Evolutionary conservation across 1,140 invertebrate species (phyloP).

Genomic region (Arctopsyche grandis): DNA sequence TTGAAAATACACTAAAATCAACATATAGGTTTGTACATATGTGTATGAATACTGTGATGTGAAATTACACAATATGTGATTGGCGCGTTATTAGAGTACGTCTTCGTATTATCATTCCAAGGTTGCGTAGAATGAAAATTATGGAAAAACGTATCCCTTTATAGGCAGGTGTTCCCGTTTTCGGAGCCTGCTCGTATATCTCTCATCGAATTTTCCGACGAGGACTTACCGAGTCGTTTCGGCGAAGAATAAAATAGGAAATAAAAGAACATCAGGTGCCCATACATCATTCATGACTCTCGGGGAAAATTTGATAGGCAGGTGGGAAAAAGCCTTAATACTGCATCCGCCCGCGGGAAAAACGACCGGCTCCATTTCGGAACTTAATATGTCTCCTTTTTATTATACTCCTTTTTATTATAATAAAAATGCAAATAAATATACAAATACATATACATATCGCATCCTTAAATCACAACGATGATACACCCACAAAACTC

Average conservation of each 20-base stretch:
- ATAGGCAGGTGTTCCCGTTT: too few relatives aligned
- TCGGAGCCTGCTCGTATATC: not conserved
- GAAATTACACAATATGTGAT: not conserved
- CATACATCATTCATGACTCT: conserved; percentile 49
- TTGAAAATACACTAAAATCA: too few relatives aligned
- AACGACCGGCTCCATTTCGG: conserved; percentile 4
- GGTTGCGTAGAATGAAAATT: not conserved
- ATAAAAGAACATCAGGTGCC: conserved; percentile 28
- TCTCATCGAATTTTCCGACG: conserved; percentile 1
- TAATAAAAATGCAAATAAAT: too few relatives aligned
- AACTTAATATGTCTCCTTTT: not conserved
- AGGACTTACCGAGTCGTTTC: conserved; percentile 2
- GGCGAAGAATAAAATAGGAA: conserved; percentile 11
- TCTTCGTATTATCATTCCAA: not conserved
- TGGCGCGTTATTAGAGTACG: not conserved
- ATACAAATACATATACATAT: too few relatives aligned
- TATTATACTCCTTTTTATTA: too few relatives aligned
- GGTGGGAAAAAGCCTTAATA: conserved; percentile 29
- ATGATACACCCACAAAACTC: too few relatives aligned
- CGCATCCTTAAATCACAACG: too few relatives aligned
- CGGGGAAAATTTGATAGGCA: conserved; percentile 43
- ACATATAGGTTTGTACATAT: not conserved
- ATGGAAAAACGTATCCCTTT: not conserved
- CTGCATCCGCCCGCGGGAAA: conserved; percentile 14
- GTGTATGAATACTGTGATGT: not conserved